A percentile compares a stretch with the other conserved stretches of the same genome.
Conservation (phyloP, 2,888 invertebrate species). For the Halictus quadricinctus region DNA sequence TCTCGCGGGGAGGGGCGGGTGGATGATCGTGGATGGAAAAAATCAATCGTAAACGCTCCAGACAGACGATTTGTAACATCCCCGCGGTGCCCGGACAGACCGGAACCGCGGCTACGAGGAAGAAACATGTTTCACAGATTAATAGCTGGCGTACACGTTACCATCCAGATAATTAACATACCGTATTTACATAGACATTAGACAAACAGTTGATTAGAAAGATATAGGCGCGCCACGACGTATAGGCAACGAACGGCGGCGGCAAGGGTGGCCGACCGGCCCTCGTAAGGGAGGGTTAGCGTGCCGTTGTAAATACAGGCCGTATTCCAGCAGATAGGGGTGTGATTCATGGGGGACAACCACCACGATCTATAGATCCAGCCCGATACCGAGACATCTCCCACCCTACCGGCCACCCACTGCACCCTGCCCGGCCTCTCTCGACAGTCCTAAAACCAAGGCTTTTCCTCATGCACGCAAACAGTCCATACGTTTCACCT, state of each 20-base stretch:
- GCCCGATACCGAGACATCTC: constrained; percentile 77
- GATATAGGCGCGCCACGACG: constrained; percentile 74
- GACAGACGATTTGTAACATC: constrained; percentile 53
- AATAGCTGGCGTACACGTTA: constrained; percentile 78
- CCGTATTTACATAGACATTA: constrained; percentile 81
- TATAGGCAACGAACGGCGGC: constrained; percentile 28
- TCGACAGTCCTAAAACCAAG: constrained; percentile 55
- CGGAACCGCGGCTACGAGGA: constrained; percentile 63
- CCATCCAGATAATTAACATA: constrained; percentile 80
- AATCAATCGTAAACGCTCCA: constrained; percentile 27
- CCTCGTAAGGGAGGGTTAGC: constrained; percentile 72
- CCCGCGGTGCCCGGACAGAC: constrained; percentile 17
- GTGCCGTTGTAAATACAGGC: constrained; percentile 78
- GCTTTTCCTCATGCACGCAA: constrained; percentile 75
- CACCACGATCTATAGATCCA: constrained; percentile 79
- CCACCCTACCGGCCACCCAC: constrained; percentile 36
- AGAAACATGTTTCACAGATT: constrained; percentile 73
- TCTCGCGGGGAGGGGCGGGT: background rate
- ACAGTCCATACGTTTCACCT: constrained; percentile 79
- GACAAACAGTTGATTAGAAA: constrained; percentile 81
- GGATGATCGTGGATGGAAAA: constrained; percentile 27
- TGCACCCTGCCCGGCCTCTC: constrained; percentile 6
- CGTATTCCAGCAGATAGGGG: constrained; percentile 78
- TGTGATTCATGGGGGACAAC: constrained; percentile 80
- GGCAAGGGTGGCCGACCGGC: constrained; percentile 28